Conservation (phyloP, 2,797 vertebrate species). For the Gambelia wislizenii region DNA sequence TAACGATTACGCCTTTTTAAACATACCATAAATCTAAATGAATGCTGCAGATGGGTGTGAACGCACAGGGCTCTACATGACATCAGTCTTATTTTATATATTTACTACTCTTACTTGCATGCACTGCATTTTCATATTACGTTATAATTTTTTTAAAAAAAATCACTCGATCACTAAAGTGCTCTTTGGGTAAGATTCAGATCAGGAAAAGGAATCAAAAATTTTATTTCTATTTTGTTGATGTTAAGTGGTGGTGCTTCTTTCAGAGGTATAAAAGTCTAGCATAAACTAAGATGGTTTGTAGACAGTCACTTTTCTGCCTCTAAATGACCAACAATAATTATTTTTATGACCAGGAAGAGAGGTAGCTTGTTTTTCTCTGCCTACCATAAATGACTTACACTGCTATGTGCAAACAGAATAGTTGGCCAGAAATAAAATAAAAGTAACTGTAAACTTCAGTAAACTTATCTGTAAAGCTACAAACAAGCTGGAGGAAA, state of each 20-base stretch:
- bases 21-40: constrained; percentile 63
- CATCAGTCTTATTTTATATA: constrained; percentile 68
- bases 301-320: background rate
- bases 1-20: constrained; percentile 72
- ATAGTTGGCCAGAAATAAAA: background rate
- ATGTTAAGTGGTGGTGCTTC: constrained; percentile 43
- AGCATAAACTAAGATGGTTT: constrained; percentile 16
- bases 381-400: background rate
- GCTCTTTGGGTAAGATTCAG: constrained; percentile 56
- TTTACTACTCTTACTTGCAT: constrained; percentile 61
- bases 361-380: background rate
- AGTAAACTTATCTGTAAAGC: background rate
- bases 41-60: constrained; percentile 56
- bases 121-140: constrained; percentile 63
- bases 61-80: constrained; percentile 51
- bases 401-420: background rate
- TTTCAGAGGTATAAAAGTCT: constrained; percentile 60
- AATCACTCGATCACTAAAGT: constrained; percentile 62
- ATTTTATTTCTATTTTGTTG: constrained; percentile 1
- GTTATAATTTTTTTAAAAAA: constrained; percentile 57
- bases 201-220: constrained; percentile 61
- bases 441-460: background rate
- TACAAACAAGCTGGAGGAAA: background rate
- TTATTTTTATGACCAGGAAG: background rate
- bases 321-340: background rate